phyloP scores from a whole-genome alignment of 2,113 vertebrate genomes.

The Elephantulus edwardii region DNA sequence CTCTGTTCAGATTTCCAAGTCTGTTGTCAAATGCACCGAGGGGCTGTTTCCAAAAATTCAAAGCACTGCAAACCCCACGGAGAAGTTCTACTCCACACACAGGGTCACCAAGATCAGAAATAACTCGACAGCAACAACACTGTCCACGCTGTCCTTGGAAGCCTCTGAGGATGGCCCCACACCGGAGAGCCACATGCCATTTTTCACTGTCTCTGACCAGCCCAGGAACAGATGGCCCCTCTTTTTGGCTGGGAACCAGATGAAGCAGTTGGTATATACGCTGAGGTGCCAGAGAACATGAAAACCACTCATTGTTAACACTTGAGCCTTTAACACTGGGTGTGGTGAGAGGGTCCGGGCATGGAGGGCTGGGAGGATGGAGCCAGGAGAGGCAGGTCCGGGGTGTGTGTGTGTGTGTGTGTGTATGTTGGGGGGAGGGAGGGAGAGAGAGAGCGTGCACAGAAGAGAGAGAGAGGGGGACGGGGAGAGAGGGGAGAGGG shows the following conservation, averaged over 20 bases:
- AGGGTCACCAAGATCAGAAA: background rate
- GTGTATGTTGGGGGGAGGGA: no score
- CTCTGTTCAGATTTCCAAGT: background rate
- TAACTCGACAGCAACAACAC: background rate
- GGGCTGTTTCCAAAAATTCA: no score
- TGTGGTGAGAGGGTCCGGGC: background rate
- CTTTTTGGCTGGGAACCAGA: constrained; percentile 54
- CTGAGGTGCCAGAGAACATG: constrained; percentile 68
- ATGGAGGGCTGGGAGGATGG: background rate
- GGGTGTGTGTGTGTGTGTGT: background rate
- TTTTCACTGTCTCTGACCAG: background rate
- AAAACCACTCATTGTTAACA: constrained; percentile 23
- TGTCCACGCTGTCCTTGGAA: constrained; percentile 6
- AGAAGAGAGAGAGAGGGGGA: no score
- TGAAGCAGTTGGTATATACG: constrained; percentile 52
- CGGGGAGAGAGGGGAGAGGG: no score
- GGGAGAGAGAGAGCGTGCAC: background rate
- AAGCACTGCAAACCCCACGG: background rate
- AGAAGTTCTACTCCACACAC: background rate
- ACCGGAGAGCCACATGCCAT: background rate
- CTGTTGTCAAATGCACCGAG: no score
- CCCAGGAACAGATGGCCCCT: constrained; percentile 65
- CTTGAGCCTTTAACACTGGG: background rate
- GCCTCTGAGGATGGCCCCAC: background rate
- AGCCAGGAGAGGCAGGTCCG: background rate